Evolutionary conservation across 2,888 invertebrate species (phyloP).

Genomic region (Agonopterix arenella): DNA sequence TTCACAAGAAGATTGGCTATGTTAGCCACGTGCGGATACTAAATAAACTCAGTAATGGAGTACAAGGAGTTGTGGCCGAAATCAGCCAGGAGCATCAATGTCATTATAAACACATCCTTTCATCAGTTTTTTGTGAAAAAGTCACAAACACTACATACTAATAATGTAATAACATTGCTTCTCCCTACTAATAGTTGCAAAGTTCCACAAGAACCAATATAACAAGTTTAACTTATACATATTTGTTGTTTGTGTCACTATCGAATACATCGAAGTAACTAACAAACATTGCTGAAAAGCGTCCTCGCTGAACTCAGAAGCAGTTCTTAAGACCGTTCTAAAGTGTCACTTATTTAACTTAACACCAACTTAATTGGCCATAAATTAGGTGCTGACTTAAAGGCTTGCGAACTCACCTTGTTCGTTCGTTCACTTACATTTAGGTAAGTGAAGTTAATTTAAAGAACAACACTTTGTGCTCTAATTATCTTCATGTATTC

Average conservation of each 20-base stretch:
- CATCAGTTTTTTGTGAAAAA: too few species aligned
- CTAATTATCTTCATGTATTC: slow-evolving; percentile 44
- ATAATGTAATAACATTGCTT: too few species aligned
- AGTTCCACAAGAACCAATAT: too few species aligned
- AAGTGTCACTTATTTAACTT: slow-evolving; percentile 64
- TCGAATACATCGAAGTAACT: background rate
- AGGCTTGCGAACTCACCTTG: slow-evolving; percentile 52
- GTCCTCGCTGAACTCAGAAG: background rate
- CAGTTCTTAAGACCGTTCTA: slow-evolving; percentile 5
- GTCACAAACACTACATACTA: too few species aligned
- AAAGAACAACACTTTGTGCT: slow-evolving; percentile 49
- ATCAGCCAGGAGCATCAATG: too few species aligned
- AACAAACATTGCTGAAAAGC: background rate
- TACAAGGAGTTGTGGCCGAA: too few species aligned
- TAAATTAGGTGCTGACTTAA: slow-evolving; percentile 69
- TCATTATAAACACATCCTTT: too few species aligned
- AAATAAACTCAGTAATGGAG: too few species aligned
- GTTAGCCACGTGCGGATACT: too few species aligned
- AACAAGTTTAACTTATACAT: background rate
- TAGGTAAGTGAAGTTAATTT: slow-evolving; percentile 46
- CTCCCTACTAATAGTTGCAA: too few species aligned
- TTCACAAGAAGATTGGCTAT: too few species aligned
- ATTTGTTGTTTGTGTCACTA: background rate
- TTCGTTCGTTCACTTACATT: slow-evolving; percentile 23
- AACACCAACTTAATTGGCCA: slow-evolving; percentile 71